Conservation (phyloP, 2,113 vertebrate genomes). For the Semnornis frantzii region DNA sequence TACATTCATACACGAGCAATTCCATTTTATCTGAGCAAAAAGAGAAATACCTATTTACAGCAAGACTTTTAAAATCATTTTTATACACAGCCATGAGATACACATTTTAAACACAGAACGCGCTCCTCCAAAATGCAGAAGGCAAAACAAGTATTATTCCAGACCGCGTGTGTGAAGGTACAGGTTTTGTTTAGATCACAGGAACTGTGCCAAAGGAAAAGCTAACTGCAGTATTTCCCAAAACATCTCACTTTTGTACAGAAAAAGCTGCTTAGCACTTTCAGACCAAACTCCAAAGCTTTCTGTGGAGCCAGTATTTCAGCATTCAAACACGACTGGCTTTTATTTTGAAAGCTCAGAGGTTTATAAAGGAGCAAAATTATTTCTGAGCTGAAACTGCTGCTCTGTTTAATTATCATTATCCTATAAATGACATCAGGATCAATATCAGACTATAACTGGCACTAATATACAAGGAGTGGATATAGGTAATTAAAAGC, state of each 20-base stretch:
- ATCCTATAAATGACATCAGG: background rate
- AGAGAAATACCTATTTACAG: background rate
- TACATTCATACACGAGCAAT: background rate
- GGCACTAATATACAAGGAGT: background rate
- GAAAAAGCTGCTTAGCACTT: background rate
- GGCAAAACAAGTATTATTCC: background rate
- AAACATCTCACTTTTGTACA: background rate
- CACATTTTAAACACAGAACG: background rate
- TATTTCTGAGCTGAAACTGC: background rate
- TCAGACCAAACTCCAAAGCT: background rate
- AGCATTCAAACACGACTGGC: background rate
- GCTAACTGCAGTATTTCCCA: background rate
- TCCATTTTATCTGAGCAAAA: background rate
- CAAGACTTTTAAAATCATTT: background rate
- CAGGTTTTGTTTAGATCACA: background rate
- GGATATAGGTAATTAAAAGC: background rate
- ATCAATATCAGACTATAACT: background rate
- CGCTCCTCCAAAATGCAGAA: background rate
- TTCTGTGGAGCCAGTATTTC: background rate
- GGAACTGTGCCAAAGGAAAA: background rate
- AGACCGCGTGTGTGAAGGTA: background rate
- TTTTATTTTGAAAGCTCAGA: background rate
- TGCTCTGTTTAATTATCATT: conserved; percentile 13
- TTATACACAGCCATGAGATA: background rate
- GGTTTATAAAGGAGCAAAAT: conserved; percentile 1